Percentiles rank a stretch among this genome's conserved stretches.
Evolutionary conservation across 2,113 vertebrate species (phyloP).

Genomic region (Chascanopsetta lugubris): DNA sequence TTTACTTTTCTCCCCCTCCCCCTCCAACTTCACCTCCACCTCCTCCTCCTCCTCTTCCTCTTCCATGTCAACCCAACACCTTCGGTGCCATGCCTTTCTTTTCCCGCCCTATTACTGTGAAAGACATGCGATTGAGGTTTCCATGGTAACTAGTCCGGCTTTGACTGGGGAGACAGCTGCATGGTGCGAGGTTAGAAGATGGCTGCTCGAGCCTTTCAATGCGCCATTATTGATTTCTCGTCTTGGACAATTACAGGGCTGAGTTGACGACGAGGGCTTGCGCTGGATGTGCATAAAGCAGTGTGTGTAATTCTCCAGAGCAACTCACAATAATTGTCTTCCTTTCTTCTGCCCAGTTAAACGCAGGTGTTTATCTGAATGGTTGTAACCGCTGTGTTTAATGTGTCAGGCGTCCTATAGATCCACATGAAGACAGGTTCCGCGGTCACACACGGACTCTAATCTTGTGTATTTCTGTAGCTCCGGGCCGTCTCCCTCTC

Average conservation of each 20-base stretch:
- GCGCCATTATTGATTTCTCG: slow-evolving; percentile 70
- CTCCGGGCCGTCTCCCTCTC: slow-evolving; percentile 31
- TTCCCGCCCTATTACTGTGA: slow-evolving; percentile 59
- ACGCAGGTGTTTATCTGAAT: slow-evolving; percentile 39
- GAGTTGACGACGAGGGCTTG: slow-evolving; percentile 36
- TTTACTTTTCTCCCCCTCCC: slow-evolving; percentile 20
- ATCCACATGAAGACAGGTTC: slow-evolving; percentile 12
- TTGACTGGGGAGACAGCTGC: slow-evolving; percentile 68
- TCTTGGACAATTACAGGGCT: slow-evolving; percentile 59
- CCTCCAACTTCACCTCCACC: slow-evolving; percentile 4
- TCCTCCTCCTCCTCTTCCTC: slow-evolving; percentile 7
- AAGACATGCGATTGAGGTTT: slow-evolving; percentile 70
- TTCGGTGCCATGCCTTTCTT: slow-evolving; percentile 37
- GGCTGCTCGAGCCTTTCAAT: slow-evolving; percentile 56
- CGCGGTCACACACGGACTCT: slow-evolving; percentile 30
- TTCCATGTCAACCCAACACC: slow-evolving; percentile 34
- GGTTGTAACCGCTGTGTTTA: slow-evolving; percentile 25
- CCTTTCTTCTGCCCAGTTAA: slow-evolving; percentile 18
- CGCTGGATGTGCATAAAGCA: slow-evolving; percentile 31
- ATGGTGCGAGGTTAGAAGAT: slow-evolving; percentile 69
- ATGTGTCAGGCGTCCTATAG: slow-evolving; percentile 12
- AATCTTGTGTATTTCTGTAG: slow-evolving; percentile 40
- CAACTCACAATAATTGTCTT: slow-evolving; percentile 28
- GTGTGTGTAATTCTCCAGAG: background rate
- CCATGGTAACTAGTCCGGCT: slow-evolving; percentile 62